These are phyloP conservation scores for Alcedo quadribrachys DNA, from an alignment of 2,797 vertebrate species.

Conservation along the genomic window DNA sequence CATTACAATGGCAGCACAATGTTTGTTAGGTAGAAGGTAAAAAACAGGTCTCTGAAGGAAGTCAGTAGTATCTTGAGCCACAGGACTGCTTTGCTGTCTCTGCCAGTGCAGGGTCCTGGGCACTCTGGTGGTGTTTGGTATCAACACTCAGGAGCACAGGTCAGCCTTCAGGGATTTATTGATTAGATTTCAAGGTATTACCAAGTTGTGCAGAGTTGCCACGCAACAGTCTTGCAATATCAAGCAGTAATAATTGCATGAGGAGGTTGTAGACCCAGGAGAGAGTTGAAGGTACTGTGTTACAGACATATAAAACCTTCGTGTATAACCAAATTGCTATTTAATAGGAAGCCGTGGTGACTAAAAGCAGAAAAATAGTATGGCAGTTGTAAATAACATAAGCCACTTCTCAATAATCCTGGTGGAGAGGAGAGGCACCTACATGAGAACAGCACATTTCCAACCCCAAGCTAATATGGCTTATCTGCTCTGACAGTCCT, in stretches of 20 bases:
- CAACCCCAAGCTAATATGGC: not conserved
- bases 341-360: not conserved
- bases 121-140: accelerated
- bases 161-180: not conserved
- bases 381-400: not conserved
- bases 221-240: not conserved
- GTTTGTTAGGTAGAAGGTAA: not conserved
- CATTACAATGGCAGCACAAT: accelerated
- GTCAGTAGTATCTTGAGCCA: not conserved
- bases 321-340: not conserved
- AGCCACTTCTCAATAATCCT: not conserved
- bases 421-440: not conserved
- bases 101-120: not conserved
- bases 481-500: not conserved
- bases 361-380: not conserved
- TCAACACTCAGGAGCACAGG: accelerated
- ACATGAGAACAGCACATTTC: not conserved
- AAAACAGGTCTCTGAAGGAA: not conserved
- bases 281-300: not conserved
- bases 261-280: not conserved
- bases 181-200: not conserved
- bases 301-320: not conserved
- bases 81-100: not conserved
- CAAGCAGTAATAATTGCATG: not conserved
- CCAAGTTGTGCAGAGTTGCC: not conserved